Evolutionary conservation across 2,113 vertebrate genomes (phyloP).

Genomic region (Sarotherodon lohbergeri): DNA sequence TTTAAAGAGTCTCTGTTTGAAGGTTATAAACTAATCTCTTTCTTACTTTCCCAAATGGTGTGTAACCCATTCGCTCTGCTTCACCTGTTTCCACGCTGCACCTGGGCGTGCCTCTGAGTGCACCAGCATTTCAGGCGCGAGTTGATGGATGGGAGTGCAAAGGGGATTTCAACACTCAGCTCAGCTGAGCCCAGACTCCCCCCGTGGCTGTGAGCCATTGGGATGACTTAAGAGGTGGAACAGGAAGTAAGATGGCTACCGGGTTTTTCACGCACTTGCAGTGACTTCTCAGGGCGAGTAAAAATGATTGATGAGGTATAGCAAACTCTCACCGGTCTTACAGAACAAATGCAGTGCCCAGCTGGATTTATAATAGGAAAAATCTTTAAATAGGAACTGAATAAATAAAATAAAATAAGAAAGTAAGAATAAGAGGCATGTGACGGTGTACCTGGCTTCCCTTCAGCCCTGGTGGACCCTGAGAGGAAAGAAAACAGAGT

Average conservation of each 20-base stretch:
- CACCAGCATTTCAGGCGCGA: neutral
- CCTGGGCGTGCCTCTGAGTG: slow-evolving; percentile 7
- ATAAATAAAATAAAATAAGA: neutral
- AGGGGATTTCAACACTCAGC: slow-evolving; percentile 24
- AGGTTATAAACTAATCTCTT: slow-evolving; percentile 25
- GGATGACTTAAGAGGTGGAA: slow-evolving; percentile 38
- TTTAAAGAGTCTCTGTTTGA: slow-evolving; percentile 47
- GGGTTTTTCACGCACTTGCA: neutral
- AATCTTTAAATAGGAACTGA: neutral
- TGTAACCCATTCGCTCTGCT: slow-evolving; percentile 43
- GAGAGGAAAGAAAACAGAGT: neutral
- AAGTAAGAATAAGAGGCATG: neutral
- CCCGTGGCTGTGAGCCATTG: neutral
- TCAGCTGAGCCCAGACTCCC: slow-evolving; percentile 33
- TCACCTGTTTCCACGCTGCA: slow-evolving; percentile 6
- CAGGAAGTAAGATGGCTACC: slow-evolving; percentile 21
- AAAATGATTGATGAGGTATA: slow-evolving; percentile 26
- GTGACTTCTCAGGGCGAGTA: neutral
- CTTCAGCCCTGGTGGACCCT: slow-evolving; percentile 73
- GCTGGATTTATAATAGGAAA: neutral
- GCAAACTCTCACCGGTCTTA: slow-evolving; percentile 5
- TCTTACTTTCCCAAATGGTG: slow-evolving; percentile 16
- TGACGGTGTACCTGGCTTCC: slow-evolving; percentile 70
- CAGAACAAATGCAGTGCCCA: neutral
- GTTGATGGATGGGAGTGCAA: slow-evolving; percentile 45